These are phyloP conservation scores for Physella acuta DNA, from an alignment of 1,140 invertebrate genomes.

Conservation along the genomic window DNA sequence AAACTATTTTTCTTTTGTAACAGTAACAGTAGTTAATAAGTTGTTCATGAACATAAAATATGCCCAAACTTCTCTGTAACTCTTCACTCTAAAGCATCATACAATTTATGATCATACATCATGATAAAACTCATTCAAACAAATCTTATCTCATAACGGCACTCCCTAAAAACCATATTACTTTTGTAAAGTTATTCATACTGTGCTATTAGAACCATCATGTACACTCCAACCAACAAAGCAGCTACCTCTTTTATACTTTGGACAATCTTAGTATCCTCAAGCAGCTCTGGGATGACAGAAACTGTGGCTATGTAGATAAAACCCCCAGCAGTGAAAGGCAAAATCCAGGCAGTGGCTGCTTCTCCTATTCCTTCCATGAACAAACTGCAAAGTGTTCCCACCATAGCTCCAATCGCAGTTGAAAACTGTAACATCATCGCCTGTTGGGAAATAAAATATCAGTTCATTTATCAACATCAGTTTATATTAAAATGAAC, in stretches of 20 bases:
- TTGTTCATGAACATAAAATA: too few species aligned
- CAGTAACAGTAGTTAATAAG: too few species aligned
- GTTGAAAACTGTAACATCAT: slow-evolving; percentile 90
- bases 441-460: too few species aligned
- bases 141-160: background rate
- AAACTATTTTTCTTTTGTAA: too few species aligned
- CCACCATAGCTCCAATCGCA: slow-evolving; percentile 89
- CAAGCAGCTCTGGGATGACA: slow-evolving; percentile 85
- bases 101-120: background rate
- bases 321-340: slow-evolving; percentile 96
- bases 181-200: slow-evolving; percentile 68
- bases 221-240: slow-evolving; percentile 79
- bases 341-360: slow-evolving; percentile 82
- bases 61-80: background rate
- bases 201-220: slow-evolving; percentile 89
- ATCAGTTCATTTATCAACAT: too few species aligned
- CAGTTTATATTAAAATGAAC: too few species aligned
- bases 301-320: slow-evolving; percentile 98
- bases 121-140: too few species aligned
- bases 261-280: slow-evolving; percentile 79
- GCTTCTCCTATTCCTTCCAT: slow-evolving; percentile 69
- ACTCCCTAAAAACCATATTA: background rate
- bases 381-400: slow-evolving; percentile 82
- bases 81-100: background rate
- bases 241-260: slow-evolving; percentile 84